Base-by-base conservation (phyloP, 2,113 vertebrate species). In the Spea bombifrons region DNA sequence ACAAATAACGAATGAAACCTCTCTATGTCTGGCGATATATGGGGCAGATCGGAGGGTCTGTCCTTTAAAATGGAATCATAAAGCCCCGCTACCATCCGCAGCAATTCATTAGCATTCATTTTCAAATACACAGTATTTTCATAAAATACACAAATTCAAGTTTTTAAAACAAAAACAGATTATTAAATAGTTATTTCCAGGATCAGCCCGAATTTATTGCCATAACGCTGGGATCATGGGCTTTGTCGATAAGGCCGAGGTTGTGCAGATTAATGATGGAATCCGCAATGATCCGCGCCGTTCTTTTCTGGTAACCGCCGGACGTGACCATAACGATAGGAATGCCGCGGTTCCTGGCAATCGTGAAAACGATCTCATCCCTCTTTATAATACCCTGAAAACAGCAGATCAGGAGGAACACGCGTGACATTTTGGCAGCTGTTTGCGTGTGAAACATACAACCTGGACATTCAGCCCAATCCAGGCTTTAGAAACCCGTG, bases 271-370 rank as follows among this genome's bases (percentile, higher is more conserved):
- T 98, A n/a, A 98, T 91, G 84, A 99, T 96, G 82, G 97, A 99
- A 89, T 98, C 97, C 0, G 97, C 97, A 7, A 99, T 98, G 86
- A 99, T 95, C 5, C 95, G 93, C 0, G 97, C 97, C 0, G 97
- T 98, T 78, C 92, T 92, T 89, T 95, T 97, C 92, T 97, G 96
- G 87, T 98, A 98, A 4, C 97, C 97, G 0, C 97, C 97, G 0
- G 97, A 98, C 0, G 97, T 98, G 82, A 99, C 91, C 97, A 98
- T 99, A 52, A 99, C 91, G 79, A 99, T 94, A 3, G 97, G 97
- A 45, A 98, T 84, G 0, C 87, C 84, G 4, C 84, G 89, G 5
- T 84, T 84, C 1, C 92, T 85, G 0, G 95, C 95, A 0, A 92
- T 87, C 47, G 84, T 89, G 90, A 99, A 99, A 76, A 98, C 93